Percentiles rank a stretch among this genome's conserved stretches.
These are phyloP conservation scores for Hydrolagus colliei DNA, from an alignment of 2,797 vertebrate species.

Conservation along the genomic window DNA sequence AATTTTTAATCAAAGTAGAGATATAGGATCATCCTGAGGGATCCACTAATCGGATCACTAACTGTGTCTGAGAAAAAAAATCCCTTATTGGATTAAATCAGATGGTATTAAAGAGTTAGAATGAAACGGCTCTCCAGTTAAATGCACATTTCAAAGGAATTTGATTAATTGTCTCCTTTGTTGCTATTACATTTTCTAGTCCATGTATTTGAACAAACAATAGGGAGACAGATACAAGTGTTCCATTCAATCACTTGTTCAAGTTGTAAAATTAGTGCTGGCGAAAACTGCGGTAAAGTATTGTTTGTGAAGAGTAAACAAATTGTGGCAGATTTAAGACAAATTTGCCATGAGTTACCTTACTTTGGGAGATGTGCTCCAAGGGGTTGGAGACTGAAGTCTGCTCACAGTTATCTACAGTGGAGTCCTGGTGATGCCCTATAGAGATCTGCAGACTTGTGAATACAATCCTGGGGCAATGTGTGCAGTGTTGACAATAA, in stretches of 20 bases:
- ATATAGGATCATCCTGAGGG: slow-evolving; percentile 18
- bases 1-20: slow-evolving; percentile 23
- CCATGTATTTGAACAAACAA: background rate
- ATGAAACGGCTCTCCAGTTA: slow-evolving; percentile 5
- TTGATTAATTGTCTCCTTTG: slow-evolving; percentile 21
- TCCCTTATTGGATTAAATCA: slow-evolving; percentile 28
- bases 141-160: slow-evolving; percentile 6
- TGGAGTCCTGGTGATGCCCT: background rate
- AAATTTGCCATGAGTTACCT: background rate
- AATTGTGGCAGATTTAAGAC: background rate
- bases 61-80: slow-evolving; percentile 18
- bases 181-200: background rate
- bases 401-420: slow-evolving; percentile 6
- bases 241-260: background rate
- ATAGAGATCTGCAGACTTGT: slow-evolving; percentile 5
- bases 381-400: background rate
- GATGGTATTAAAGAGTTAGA: slow-evolving; percentile 19
- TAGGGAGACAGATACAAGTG: background rate
- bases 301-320: background rate
- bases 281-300: background rate
- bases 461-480: slow-evolving; percentile 25
- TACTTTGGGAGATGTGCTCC: background rate
- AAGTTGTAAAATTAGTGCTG: background rate
- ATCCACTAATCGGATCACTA: slow-evolving; percentile 28
- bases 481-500: slow-evolving; percentile 22